Evolutionary conservation across 2,888 invertebrate genomes (phyloP).

Genomic region (Steinernema hermaphroditum): DNA sequence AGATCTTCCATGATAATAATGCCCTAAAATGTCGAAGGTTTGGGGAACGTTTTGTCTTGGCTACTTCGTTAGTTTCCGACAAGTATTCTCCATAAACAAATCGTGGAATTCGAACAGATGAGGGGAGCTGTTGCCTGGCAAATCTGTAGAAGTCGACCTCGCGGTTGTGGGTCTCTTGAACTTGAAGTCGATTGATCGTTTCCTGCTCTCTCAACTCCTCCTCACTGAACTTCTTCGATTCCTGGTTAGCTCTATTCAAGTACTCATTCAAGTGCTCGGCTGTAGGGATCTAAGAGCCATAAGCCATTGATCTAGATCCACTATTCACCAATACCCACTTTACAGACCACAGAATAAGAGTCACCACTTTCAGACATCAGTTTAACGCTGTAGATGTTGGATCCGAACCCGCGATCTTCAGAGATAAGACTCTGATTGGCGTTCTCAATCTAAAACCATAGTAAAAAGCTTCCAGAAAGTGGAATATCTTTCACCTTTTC

Average conservation of each 20-base stretch:
- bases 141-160: conserved; percentile 22
- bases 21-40: too few relatives aligned
- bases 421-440: not conserved
- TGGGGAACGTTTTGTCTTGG: too few relatives aligned
- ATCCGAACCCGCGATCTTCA: conserved; percentile 3
- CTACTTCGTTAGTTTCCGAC: not conserved
- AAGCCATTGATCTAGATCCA: not conserved
- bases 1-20: conserved; percentile 5
- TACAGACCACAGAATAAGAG: conserved; percentile 1
- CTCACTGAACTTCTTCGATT: not conserved
- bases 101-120: not conserved
- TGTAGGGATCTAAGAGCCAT: conserved; percentile 1
- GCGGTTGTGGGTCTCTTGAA: conserved; percentile 14
- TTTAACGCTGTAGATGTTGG: not conserved
- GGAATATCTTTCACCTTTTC: not conserved
- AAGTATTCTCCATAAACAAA: conserved; percentile 12
- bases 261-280: not conserved
- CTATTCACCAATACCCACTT: not conserved
- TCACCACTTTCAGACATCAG: not conserved
- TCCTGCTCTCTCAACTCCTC: not conserved
- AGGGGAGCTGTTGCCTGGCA: not conserved
- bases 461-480: not conserved
- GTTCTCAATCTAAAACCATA: not conserved
- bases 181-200: not conserved
- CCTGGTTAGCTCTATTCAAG: not conserved